Evolutionary conservation across 2,113 vertebrate genomes (phyloP).

Genomic region (Neogobius melanostomus): DNA sequence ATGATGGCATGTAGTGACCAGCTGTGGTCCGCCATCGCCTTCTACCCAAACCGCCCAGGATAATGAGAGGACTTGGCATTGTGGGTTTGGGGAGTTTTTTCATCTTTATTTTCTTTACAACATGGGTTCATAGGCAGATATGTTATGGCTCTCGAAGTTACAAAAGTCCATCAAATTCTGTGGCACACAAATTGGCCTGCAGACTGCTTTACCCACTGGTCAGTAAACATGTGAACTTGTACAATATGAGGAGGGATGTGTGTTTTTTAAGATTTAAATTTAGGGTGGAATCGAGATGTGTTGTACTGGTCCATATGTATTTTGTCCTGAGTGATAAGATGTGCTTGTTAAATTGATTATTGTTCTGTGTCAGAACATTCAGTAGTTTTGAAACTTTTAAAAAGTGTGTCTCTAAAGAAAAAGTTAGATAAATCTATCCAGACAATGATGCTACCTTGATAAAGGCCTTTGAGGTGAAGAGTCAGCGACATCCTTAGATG

Average conservation of each 20-base stretch:
- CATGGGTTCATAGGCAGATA: slow-evolving; percentile 30
- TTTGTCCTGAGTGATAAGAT: slow-evolving; percentile 62
- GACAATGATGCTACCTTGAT: slow-evolving; percentile 36
- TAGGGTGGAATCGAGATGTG: slow-evolving; percentile 31
- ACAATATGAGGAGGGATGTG: slow-evolving; percentile 45
- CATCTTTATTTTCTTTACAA: slow-evolving; percentile 42
- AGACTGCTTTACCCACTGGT: slow-evolving; percentile 75
- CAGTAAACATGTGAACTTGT: slow-evolving; percentile 18
- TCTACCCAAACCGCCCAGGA: slow-evolving; percentile 52
- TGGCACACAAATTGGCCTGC: slow-evolving; percentile 38
- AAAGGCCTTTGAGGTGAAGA: slow-evolving; percentile 25
- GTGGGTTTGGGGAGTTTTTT: slow-evolving; percentile 34
- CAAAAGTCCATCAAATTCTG: slow-evolving; percentile 34
- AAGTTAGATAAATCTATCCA: slow-evolving; percentile 57
- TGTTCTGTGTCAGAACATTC: slow-evolving; percentile 84
- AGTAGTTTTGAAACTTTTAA: slow-evolving; percentile 65
- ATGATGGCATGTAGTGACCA: slow-evolving; percentile 78
- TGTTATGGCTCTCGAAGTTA: neutral
- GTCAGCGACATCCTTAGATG: slow-evolving; percentile 28
- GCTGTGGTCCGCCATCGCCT: slow-evolving; percentile 66
- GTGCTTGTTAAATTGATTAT: slow-evolving; percentile 67
- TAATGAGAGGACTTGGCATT: slow-evolving; percentile 51
- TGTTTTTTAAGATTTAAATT: slow-evolving; percentile 58
- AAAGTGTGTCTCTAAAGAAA: slow-evolving; percentile 59
- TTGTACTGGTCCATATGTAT: slow-evolving; percentile 34